Evolutionary conservation across 2,797 vertebrate genomes (phyloP).

Genomic region (Cryptoprocta ferox): DNA sequence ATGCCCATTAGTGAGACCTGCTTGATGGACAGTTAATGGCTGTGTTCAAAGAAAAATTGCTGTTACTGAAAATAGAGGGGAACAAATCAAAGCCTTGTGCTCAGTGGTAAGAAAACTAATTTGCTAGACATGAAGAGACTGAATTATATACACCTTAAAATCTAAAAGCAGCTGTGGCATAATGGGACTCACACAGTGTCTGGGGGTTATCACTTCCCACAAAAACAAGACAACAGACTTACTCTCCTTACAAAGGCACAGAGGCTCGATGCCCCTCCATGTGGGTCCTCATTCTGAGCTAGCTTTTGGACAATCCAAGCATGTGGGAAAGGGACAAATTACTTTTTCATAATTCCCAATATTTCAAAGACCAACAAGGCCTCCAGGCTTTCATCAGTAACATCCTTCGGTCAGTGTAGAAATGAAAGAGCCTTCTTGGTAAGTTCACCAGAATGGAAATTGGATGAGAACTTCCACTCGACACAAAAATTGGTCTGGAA

Average conservation of each 20-base stretch:
- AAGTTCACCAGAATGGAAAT: neutral
- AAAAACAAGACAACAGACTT: neutral
- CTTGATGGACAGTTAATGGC: neutral
- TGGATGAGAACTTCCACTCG: neutral
- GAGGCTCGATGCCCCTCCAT: neutral
- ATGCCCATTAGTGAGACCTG: neutral
- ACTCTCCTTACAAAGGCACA: rapidly evolving
- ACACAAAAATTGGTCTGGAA: neutral
- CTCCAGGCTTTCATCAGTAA: neutral
- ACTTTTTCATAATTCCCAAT: neutral
- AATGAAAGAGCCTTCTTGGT: neutral
- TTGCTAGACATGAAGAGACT: neutral
- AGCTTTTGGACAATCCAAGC: neutral
- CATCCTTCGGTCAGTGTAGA: neutral
- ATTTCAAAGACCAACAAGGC: neutral
- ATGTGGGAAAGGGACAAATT: neutral
- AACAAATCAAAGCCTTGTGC: neutral
- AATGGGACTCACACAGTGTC: neutral
- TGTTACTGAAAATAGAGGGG: neutral
- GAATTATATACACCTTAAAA: neutral
- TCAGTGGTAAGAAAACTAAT: neutral
- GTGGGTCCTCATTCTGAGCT: neutral
- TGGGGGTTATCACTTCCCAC: neutral
- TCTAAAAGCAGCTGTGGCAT: neutral
- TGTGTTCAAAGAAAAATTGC: neutral